Evolutionary conservation across 2,888 invertebrate species (phyloP).

Genomic region (Drosophila limbata): DNA sequence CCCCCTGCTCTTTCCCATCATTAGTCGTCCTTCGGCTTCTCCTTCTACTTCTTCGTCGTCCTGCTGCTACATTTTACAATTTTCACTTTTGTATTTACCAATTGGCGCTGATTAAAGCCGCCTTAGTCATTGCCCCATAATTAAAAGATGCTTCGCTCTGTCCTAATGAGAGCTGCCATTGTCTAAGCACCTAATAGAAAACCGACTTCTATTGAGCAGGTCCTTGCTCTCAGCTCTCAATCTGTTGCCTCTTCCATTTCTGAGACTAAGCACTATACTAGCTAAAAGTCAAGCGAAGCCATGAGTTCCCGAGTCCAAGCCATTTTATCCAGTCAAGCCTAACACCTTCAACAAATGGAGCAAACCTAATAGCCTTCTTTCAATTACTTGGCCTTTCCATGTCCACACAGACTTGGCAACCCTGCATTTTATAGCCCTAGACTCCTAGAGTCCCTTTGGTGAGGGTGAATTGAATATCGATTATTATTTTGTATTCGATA

Average conservation of each 20-base stretch:
- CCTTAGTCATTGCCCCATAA: slow-evolving; percentile 71
- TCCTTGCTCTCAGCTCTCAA: slow-evolving; percentile 6
- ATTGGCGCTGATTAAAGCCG: slow-evolving; percentile 76
- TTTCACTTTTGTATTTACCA: slow-evolving; percentile 75
- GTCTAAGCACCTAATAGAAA: slow-evolving; percentile 21
- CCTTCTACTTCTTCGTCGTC: not conserved
- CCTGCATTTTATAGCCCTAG: not conserved
- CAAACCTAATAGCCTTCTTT: slow-evolving; percentile 17
- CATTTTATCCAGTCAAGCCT: slow-evolving; percentile 7
- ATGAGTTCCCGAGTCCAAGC: not conserved
- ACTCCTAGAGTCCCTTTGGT: not conserved
- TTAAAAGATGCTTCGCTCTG: slow-evolving; percentile 63
- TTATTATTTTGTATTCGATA: not conserved
- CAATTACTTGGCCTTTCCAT: not conserved
- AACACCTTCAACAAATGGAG: slow-evolving; percentile 23
- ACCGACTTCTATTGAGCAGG: slow-evolving; percentile 7
- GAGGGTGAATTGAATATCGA: slow-evolving; percentile 2
- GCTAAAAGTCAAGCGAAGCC: not conserved
- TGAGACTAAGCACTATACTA: not conserved
- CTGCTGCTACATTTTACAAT: slow-evolving; percentile 57
- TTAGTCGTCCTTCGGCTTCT: not conserved
- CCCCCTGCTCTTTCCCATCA: not conserved
- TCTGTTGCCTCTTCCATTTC: not conserved
- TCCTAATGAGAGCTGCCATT: slow-evolving; percentile 54
- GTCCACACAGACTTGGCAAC: not conserved